Conservation (phyloP, 2,797 vertebrate species). For the Danio jaintianensis region DNA sequence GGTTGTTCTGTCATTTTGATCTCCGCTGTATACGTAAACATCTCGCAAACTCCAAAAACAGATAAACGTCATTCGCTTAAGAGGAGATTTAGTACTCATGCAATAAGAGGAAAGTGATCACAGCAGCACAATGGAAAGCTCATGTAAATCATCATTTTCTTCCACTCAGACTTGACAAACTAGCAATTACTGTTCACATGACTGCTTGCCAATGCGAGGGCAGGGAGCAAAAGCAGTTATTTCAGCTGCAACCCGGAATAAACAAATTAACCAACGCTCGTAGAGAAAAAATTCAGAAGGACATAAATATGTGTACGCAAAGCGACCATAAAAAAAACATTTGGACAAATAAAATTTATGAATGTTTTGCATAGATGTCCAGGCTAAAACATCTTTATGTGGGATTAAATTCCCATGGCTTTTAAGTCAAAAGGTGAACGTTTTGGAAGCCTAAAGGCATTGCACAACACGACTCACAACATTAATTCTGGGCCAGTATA, state of each 20-base stretch:
- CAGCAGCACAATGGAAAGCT: conserved; percentile 14
- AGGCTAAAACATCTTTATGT: background rate
- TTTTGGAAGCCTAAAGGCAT: background rate
- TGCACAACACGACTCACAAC: conserved; percentile 5
- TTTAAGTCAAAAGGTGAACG: background rate
- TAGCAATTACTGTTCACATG: conserved; percentile 32
- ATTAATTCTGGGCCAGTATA: background rate
- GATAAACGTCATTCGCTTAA: background rate
- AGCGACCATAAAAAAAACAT: background rate
- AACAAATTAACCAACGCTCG: background rate
- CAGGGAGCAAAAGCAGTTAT: conserved; percentile 16
- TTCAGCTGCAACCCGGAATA: conserved; percentile 22
- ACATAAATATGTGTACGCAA: background rate
- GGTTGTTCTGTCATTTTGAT: too few relatives aligned
- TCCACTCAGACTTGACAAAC: conserved; percentile 23
- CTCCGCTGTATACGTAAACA: background rate
- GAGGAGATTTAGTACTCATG: background rate
- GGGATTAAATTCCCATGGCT: background rate
- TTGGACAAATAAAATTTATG: background rate
- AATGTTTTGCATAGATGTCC: background rate
- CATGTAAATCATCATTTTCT: conserved; percentile 32
- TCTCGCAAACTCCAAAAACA: background rate
- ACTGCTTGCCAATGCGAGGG: background rate
- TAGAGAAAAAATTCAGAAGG: background rate
- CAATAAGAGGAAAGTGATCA: conserved; percentile 31